Evolutionary conservation across 2,888 invertebrate species (phyloP).

Genomic region (Helobdella robusta): DNA sequence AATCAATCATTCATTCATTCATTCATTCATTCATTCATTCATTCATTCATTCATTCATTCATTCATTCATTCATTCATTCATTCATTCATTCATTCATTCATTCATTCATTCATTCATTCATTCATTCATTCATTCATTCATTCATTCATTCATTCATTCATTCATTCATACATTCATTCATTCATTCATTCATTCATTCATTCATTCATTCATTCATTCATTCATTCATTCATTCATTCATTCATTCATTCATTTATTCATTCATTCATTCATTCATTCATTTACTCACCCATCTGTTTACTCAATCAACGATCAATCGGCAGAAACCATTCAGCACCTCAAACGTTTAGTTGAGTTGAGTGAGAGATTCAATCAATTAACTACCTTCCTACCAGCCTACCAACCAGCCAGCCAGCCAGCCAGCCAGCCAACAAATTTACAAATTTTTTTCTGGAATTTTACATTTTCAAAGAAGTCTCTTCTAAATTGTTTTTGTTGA

Average conservation of each 20-base stretch:
- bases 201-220: neutral
- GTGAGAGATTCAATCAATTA: no score
- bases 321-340: no score
- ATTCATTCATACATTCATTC: neutral
- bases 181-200: conserved; percentile 3
- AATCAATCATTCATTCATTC: neutral
- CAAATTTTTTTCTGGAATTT: no score
- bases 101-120: neutral
- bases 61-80: neutral
- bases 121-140: neutral
- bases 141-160: neutral
- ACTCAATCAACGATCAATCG: no score
- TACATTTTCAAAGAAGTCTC: no score
- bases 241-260: conserved; percentile 3
- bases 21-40: neutral
- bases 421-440: no score
- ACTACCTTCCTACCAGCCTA: no score
- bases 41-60: neutral
- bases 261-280: conserved; percentile 3
- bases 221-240: conserved; percentile 3
- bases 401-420: no score
- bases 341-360: no score
- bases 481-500: no score
- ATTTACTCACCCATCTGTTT: conserved; percentile 3
- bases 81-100: neutral